A percentile compares a stretch with the other conserved stretches of the same genome.
Conservation (phyloP, 2,113 vertebrate genomes). For the Suncus etruscus region DNA sequence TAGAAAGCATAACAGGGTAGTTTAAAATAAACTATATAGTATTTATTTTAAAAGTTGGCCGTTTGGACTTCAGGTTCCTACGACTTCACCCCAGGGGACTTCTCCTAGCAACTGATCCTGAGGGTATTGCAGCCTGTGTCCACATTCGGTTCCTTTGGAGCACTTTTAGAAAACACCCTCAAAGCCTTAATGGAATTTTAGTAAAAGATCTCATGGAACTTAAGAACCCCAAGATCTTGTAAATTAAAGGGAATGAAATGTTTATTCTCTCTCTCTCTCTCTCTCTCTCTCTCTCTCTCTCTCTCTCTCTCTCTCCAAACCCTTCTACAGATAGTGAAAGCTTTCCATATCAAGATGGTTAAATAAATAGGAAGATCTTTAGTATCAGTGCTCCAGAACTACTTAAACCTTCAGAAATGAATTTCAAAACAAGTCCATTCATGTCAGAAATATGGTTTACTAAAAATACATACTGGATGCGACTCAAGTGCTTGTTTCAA, state of each 20-base stretch:
- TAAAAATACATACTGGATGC: constrained; percentile 90
- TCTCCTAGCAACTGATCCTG: not conserved
- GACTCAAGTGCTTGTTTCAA: constrained; percentile 95
- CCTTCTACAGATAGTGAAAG: constrained; percentile 54
- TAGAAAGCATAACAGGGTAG: not conserved
- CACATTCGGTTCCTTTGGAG: not conserved
- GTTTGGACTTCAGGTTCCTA: not conserved
- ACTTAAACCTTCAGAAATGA: constrained; percentile 74
- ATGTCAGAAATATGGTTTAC: constrained; percentile 57
- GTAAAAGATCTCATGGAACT: not conserved
- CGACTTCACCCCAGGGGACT: not conserved
- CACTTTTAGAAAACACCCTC: not conserved
- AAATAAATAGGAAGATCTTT: constrained; percentile 76
- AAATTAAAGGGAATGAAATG: constrained; percentile 27
- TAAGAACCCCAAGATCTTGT: not conserved
- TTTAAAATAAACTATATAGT: not conserved
- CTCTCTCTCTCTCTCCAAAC: no score
- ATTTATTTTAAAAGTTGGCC: constrained; percentile 29
- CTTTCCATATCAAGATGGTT: constrained; percentile 59
- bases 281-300: no score
- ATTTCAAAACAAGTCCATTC: constrained; percentile 75
- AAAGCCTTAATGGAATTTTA: constrained; percentile 30
- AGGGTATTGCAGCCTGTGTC: not conserved
- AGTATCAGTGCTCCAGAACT: constrained; percentile 44
- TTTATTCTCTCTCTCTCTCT: constrained; percentile 45